Base-by-base conservation (phyloP, 2,888 invertebrate species). In the Lepidochitona cinerea region DNA sequence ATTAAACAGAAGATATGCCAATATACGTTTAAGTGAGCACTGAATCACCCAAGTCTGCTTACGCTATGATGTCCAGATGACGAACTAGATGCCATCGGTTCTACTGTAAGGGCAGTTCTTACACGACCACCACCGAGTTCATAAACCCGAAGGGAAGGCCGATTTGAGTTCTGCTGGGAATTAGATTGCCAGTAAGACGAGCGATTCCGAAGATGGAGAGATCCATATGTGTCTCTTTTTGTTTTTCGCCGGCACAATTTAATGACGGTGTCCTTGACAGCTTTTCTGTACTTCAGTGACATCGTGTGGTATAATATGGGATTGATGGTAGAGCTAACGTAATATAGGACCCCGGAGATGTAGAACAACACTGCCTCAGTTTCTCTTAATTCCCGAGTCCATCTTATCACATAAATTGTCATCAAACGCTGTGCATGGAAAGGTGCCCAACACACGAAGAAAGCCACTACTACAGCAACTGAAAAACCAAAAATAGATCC, bases 261-360 rank as follows among this genome's bases (percentile, higher is more conserved):
- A 32, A 83, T 75, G 23, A 91, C 79, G 4, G 90, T 90, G 75
- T 89, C 97, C 94, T 95, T 96, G 91, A 97, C 97, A 65, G 97
- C 97, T 82, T 95, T 95, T 65, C 97, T 93, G 89, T 97, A 98
- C 90, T 97, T 97, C 90, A 96, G 94, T 12, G 97, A 97, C 97
- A 98, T 96, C 71, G 97, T 95, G 91, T 97, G 96, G 92, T 98
- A 98, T 52, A 97, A 93, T 77, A 97, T 93, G 0, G 98, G 97
- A 91, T 98, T 98, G 87, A 97, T 95, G 85, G 96, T 96, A 14
- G 97, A 96, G 7, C 97, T 97, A 82, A 97, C 91, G 91, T 96
- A 98, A 92, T 97, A 97, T 76, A 97, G 93, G 0, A 97, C 93
- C 0, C 97, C 97, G 0, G 96, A 97, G 49, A 94, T 92, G 90